These are phyloP conservation scores for Leucopternis melanops DNA, from an alignment of 2,113 vertebrate species.

Conservation along the genomic window DNA sequence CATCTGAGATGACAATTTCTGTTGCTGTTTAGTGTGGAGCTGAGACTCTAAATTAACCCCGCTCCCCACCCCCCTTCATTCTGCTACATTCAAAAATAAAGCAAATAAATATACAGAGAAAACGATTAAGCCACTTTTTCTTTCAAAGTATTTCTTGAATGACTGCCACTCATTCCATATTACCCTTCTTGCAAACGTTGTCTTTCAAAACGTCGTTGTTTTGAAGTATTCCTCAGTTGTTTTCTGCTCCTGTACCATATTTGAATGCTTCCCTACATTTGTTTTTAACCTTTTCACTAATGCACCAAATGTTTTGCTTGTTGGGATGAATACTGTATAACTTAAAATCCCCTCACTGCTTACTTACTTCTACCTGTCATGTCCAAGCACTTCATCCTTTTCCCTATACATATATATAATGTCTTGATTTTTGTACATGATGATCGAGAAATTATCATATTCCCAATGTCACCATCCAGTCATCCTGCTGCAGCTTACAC, in stretches of 20 bases:
- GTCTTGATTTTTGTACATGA: not conserved
- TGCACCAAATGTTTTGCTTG: not conserved
- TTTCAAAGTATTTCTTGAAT: not conserved
- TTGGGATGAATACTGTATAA: not conserved
- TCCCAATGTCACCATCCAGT: not conserved
- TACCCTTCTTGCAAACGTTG: not conserved
- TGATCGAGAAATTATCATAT: not conserved
- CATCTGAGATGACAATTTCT: not conserved
- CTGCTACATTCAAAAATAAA: not conserved
- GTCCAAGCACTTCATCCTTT: not conserved
- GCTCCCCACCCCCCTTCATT: not conserved
- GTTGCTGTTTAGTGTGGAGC: not conserved
- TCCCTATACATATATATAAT: accelerated
- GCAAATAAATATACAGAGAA: not conserved
- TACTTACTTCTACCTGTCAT: not conserved
- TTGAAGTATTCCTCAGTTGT: not conserved
- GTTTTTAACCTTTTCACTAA: not conserved
- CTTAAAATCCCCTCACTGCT: not conserved
- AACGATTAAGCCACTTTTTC: not conserved
- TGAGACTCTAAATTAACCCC: not conserved
- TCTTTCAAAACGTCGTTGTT: not conserved
- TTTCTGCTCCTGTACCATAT: not conserved
- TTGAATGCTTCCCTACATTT: not conserved
- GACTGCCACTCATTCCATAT: not conserved
- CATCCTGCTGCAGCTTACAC: not conserved